A percentile compares a stretch with the other conserved stretches of the same genome.
Evolutionary conservation across 1,140 invertebrate species (phyloP).

Genomic region (Trichonephila clavipes): DNA sequence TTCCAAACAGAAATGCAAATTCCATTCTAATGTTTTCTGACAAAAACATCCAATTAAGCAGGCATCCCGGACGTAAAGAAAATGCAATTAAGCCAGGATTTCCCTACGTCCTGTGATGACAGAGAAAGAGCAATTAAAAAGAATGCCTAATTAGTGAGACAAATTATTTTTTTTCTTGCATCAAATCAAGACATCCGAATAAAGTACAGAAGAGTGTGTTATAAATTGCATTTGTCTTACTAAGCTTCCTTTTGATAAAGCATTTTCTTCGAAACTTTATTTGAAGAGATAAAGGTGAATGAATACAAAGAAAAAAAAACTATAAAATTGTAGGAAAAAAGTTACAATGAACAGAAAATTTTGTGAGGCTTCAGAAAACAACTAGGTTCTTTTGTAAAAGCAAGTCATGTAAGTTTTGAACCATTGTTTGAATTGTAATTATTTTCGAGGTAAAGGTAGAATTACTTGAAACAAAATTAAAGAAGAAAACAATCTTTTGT

Average conservation of each 20-base stretch:
- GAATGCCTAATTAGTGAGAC: conserved; percentile 68
- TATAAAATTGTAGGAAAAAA: not conserved
- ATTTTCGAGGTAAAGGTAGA: conserved; percentile 19
- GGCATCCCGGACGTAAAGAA: conserved; percentile 43
- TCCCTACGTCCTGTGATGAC: conserved; percentile 32
- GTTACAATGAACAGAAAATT: conserved; percentile 23
- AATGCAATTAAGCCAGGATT: conserved; percentile 72
- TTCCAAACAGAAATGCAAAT: conserved; percentile 18
- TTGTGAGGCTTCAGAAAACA: conserved; percentile 18
- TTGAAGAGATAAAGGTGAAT: conserved; percentile 40
- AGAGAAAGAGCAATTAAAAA: conserved; percentile 73
- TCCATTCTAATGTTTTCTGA: conserved; percentile 67
- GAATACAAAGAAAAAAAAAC: conserved; percentile 8
- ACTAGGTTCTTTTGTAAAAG: not conserved
- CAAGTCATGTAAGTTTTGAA: conserved; percentile 1
- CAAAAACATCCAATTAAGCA: conserved; percentile 74
- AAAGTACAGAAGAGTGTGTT: conserved; percentile 19
- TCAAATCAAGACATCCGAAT: conserved; percentile 57
- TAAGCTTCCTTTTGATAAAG: conserved; percentile 44
- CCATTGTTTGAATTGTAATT: conserved; percentile 27
- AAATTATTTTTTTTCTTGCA: conserved; percentile 40
- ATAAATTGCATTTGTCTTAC: conserved; percentile 57
- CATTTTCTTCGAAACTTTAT: conserved; percentile 57
- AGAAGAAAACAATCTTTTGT: conserved; percentile 15
- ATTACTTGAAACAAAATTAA: not conserved